Evolutionary conservation across 2,888 invertebrate species (phyloP).

Genomic region (Nipponacmea schrenckii): DNA sequence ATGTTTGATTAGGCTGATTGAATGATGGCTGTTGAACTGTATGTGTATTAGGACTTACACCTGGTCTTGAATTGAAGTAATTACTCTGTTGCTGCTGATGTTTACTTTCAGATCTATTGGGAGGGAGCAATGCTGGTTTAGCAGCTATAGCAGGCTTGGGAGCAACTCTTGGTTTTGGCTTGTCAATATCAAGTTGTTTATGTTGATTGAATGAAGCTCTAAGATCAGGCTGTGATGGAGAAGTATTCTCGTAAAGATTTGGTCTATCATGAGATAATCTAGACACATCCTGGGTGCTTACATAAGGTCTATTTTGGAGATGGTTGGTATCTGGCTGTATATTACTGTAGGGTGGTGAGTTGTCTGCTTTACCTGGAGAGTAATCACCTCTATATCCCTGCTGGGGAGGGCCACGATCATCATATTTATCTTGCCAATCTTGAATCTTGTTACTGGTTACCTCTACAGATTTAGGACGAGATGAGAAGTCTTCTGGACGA

Average conservation of each 20-base stretch:
- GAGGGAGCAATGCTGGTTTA: slow-evolving; percentile 47
- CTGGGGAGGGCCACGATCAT: slow-evolving; percentile 30
- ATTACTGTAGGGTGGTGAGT: slow-evolving; percentile 38
- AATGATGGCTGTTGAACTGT: not conserved
- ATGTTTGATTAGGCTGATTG: too few relatives aligned
- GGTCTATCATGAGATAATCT: slow-evolving; percentile 60
- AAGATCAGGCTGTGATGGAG: slow-evolving; percentile 47
- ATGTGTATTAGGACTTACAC: not conserved
- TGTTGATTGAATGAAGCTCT: slow-evolving; percentile 57
- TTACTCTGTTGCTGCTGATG: not conserved
- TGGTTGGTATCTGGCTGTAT: slow-evolving; percentile 23
- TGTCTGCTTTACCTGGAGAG: not conserved
- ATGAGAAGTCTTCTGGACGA: slow-evolving; percentile 39
- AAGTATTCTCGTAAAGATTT: slow-evolving; percentile 60
- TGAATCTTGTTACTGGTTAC: slow-evolving; percentile 48
- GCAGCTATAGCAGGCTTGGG: slow-evolving; percentile 44
- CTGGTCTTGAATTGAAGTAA: not conserved
- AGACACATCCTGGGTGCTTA: slow-evolving; percentile 53
- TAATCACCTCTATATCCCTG: not conserved
- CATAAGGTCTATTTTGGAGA: slow-evolving; percentile 12
- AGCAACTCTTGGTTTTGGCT: slow-evolving; percentile 38
- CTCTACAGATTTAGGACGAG: slow-evolving; percentile 56
- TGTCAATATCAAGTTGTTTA: slow-evolving; percentile 35
- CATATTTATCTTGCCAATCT: slow-evolving; percentile 58
- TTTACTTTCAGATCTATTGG: slow-evolving; percentile 46